Evolutionary conservation across 2,797 vertebrate genomes (phyloP).

Genomic region (Esox masquinongy): DNA sequence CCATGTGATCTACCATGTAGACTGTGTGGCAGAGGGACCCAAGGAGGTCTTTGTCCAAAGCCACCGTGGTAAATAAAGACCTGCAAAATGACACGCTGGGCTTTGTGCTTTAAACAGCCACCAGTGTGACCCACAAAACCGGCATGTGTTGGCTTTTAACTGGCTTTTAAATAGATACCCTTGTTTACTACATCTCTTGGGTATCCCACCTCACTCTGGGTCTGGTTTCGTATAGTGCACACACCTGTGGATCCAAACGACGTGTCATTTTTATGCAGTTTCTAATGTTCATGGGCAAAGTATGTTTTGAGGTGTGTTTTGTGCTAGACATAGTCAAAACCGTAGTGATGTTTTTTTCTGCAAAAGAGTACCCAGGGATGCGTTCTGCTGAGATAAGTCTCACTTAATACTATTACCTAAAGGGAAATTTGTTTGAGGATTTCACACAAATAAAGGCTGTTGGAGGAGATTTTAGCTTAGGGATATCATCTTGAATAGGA

Average conservation of each 20-base stretch:
- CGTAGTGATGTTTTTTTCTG: too few relatives aligned
- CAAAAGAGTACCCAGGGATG: neutral
- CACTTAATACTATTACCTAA: neutral
- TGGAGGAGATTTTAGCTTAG: neutral
- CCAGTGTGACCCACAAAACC: constrained; percentile 55
- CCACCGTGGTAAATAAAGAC: constrained; percentile 54
- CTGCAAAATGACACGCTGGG: constrained; percentile 17
- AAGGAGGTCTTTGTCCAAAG: constrained; percentile 33
- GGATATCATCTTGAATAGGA: neutral
- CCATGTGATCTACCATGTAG: constrained; percentile 36
- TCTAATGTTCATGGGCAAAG: neutral
- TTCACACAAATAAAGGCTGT: neutral
- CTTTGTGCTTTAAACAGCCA: constrained; percentile 55
- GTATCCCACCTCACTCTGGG: neutral
- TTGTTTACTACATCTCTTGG: constrained; percentile 44
- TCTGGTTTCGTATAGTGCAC: too few relatives aligned
- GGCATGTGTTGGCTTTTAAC: constrained; percentile 22
- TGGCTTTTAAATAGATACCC: constrained; percentile 45
- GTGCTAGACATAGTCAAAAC: too few relatives aligned
- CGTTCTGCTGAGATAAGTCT: neutral
- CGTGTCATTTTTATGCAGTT: neutral
- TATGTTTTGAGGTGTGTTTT: too few relatives aligned
- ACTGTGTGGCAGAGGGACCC: constrained; percentile 38
- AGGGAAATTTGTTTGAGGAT: neutral
- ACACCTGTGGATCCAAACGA: neutral